Percentiles rank a stretch among this genome's conserved stretches.
These are phyloP conservation scores for Globicephala melas DNA, from an alignment of 2,113 vertebrate species.

Conservation along the genomic window DNA sequence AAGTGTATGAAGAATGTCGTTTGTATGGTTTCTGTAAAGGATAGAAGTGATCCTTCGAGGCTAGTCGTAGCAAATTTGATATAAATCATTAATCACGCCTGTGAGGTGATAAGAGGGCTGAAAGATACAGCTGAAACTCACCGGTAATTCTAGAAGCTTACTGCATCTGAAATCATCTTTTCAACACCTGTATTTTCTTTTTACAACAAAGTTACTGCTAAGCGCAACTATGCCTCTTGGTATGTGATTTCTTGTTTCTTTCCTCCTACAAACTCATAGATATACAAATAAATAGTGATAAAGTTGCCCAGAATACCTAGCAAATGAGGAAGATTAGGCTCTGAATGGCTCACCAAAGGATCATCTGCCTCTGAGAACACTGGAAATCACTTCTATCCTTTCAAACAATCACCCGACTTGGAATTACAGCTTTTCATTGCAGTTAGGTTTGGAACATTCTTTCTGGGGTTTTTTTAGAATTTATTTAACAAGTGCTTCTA, in stretches of 20 bases:
- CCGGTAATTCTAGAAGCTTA: not conserved
- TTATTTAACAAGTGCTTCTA: not conserved
- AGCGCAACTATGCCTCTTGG: not conserved
- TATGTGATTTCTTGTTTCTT: not conserved
- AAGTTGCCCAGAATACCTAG: not conserved
- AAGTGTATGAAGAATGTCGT: not conserved
- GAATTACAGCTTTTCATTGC: not conserved
- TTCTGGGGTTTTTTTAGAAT: not conserved
- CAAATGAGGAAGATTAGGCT: not conserved
- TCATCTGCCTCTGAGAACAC: not conserved
- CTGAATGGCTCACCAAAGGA: not conserved
- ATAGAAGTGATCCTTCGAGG: no score
- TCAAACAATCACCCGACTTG: not conserved
- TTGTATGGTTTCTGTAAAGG: not conserved
- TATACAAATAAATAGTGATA: not conserved
- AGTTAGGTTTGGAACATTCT: not conserved
- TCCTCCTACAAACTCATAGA: not conserved
- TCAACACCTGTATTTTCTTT: not conserved
- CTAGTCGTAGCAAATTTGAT: rapidly evolving
- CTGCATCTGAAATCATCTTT: rapidly evolving
- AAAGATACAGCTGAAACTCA: rapidly evolving
- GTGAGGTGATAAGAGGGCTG: not conserved
- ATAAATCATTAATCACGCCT: not conserved
- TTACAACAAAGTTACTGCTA: not conserved
- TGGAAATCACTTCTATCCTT: not conserved